These are phyloP conservation scores for Pampusana beccarii DNA, from an alignment of 2,113 vertebrate genomes.

Conservation along the genomic window DNA sequence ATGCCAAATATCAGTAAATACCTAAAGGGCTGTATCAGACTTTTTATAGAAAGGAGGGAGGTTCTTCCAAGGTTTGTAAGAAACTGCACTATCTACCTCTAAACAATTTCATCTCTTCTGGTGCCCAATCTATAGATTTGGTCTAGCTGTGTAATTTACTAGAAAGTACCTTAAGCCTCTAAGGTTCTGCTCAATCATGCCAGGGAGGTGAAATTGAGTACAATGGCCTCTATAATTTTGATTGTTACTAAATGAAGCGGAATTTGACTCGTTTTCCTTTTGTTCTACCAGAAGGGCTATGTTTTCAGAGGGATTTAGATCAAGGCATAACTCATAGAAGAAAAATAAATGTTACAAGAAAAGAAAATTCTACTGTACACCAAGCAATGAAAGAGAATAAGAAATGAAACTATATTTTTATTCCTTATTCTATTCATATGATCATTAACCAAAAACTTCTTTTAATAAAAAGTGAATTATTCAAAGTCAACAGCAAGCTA, in stretches of 20 bases:
- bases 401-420: not conserved
- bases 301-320: not conserved
- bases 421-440: not conserved
- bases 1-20: not conserved
- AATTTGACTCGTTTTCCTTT: not conserved
- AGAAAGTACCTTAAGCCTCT: not conserved
- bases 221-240: conserved; percentile 22
- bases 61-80: not conserved
- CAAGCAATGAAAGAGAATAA: not conserved
- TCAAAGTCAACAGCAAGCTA: not conserved
- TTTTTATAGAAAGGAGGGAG: not conserved
- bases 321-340: not conserved
- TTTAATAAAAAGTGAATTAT: not conserved
- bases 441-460: not conserved
- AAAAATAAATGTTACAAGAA: not conserved
- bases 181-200: not conserved
- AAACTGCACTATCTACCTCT: not conserved
- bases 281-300: not conserved
- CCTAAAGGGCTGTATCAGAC: not conserved
- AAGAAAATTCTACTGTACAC: not conserved
- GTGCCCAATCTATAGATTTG: not conserved
- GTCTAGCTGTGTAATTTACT: not conserved
- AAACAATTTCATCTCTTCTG: not conserved
- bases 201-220: not conserved
- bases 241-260: conserved; percentile 11